Conservation (phyloP, 2,113 vertebrate species). For the Cynopterus brachyotis region DNA sequence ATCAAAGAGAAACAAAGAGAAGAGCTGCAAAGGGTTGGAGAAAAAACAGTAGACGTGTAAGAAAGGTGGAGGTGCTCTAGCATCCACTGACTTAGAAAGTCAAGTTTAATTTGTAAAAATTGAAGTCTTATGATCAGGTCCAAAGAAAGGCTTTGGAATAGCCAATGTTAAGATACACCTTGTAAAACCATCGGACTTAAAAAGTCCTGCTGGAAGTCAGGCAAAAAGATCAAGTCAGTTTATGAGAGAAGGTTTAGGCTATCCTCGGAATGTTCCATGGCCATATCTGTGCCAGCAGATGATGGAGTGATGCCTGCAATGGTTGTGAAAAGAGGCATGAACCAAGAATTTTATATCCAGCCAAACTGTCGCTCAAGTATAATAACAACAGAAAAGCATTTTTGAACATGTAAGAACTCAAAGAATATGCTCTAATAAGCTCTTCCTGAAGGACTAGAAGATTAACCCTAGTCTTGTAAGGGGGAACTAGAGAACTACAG, state of each 20-base stretch:
- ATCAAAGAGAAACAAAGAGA: background rate
- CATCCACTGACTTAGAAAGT: background rate
- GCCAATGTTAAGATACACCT: background rate
- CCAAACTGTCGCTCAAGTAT: slow-evolving; percentile 57
- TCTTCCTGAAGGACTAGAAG: slow-evolving; percentile 56
- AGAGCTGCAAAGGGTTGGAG: background rate
- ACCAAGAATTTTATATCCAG: slow-evolving; percentile 60
- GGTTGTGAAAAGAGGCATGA: background rate
- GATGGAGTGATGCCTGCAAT: background rate
- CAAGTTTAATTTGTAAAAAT: background rate
- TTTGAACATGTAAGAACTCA: slow-evolving; percentile 71
- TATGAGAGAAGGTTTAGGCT: background rate
- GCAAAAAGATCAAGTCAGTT: background rate
- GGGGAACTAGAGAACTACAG: slow-evolving; percentile 24
- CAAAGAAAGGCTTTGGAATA: background rate
- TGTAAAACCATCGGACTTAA: background rate
- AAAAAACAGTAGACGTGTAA: background rate
- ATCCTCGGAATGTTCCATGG: background rate
- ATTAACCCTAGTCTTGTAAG: slow-evolving; percentile 21
- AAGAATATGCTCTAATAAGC: slow-evolving; percentile 55
- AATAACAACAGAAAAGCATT: slow-evolving; percentile 43
- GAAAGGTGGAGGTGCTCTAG: background rate
- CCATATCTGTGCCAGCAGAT: background rate
- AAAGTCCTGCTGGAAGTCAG: background rate
- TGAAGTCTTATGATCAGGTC: background rate